Conservation (phyloP, 2,888 invertebrate genomes). For the Dendrolimus pini region DNA sequence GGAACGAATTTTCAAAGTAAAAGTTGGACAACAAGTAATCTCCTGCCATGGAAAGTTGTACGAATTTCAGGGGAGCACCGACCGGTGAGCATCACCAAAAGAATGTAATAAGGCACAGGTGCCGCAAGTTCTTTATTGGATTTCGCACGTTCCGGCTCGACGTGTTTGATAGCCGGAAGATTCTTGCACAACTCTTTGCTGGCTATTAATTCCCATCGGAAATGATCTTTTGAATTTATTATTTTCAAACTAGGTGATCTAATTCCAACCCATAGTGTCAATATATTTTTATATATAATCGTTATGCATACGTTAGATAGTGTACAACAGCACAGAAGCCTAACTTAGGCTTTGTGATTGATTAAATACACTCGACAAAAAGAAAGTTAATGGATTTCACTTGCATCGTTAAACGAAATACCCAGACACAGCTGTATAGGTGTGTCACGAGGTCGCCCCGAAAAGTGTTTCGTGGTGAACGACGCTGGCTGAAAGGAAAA, state of each 20-base stretch:
- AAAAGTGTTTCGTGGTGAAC: constrained; percentile 57
- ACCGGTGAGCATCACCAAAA: constrained; percentile 60
- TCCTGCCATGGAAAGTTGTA: constrained; percentile 61
- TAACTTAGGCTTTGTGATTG: neutral
- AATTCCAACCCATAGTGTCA: neutral
- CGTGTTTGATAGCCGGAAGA: constrained; percentile 71
- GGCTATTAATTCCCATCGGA: constrained; percentile 55
- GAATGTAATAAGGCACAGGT: constrained; percentile 76
- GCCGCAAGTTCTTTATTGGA: constrained; percentile 72
- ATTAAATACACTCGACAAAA: neutral
- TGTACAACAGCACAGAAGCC: too few species aligned
- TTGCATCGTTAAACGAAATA: constrained; percentile 20
- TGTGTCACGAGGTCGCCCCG: constrained; percentile 63
- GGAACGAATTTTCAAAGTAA: constrained; percentile 65
- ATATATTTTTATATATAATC: too few species aligned
- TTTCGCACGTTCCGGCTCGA: constrained; percentile 69
- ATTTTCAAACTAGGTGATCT: neutral
- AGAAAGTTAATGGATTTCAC: constrained; percentile 29
- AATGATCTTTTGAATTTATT: constrained; percentile 37
- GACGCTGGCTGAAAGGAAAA: constrained; percentile 66
- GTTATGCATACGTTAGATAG: too few species aligned
- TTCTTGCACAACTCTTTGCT: constrained; percentile 68
- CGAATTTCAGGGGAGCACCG: constrained; percentile 50
- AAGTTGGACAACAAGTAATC: constrained; percentile 68
- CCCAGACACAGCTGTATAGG: constrained; percentile 24